phyloP scores from a whole-genome alignment of 2,113 vertebrate genomes.

The Carassius gibelio region DNA sequence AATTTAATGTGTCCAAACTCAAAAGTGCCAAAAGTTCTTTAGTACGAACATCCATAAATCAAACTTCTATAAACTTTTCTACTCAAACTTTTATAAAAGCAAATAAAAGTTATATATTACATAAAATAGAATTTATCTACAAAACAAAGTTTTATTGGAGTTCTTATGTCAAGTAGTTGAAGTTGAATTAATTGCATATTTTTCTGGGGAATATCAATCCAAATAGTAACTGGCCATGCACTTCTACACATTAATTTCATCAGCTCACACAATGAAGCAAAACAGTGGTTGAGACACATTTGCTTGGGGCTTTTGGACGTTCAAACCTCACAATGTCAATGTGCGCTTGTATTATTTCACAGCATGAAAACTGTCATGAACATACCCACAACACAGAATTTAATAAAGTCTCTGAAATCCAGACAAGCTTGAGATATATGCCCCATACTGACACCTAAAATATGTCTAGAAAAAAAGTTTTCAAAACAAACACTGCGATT shows the following conservation, averaged over 20 bases:
- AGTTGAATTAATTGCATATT: not conserved
- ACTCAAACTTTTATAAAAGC: too few relatives aligned
- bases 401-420: slow-evolving; percentile 53
- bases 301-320: not conserved
- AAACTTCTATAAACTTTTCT: too few relatives aligned
- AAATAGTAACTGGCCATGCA: not conserved
- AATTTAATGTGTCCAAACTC: too few relatives aligned
- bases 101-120: too few relatives aligned
- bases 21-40: too few relatives aligned
- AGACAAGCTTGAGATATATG: slow-evolving; percentile 58
- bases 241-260: slow-evolving; percentile 9
- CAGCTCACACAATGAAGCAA: not conserved
- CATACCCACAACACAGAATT: slow-evolving; percentile 46
- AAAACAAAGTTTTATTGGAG: too few relatives aligned
- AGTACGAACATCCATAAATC: too few relatives aligned
- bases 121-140: too few relatives aligned
- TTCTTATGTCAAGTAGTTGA: not conserved
- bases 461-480: slow-evolving; percentile 4
- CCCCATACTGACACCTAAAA: slow-evolving; percentile 57
- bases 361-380: slow-evolving; percentile 52
- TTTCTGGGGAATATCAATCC: not conserved
- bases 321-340: slow-evolving; percentile 22
- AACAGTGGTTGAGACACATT: not conserved
- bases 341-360: slow-evolving; percentile 44
- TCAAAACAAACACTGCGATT: slow-evolving; percentile 70